Evolutionary conservation across 2,888 invertebrate species (phyloP), one percentile per base, ranked within the genome.

Genomic region (Amphipoea oculea): DNA sequence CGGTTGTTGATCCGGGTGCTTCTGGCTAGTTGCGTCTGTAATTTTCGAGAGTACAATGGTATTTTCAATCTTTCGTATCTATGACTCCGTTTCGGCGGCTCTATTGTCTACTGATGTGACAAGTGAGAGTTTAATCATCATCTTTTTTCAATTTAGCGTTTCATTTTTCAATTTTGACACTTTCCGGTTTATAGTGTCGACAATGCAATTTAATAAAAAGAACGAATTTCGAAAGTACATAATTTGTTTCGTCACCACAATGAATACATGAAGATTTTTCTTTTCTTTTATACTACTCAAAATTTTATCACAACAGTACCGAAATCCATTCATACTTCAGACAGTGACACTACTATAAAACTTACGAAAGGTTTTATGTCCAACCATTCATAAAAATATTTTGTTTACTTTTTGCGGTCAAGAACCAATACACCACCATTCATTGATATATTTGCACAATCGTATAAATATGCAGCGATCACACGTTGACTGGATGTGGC

Each of bases 1-100:
- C 95, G 95, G 95, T 94, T 95, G 94, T 94, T 95, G 95, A 92
- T 94, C 93, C 90, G 93, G 83, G 80, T 91, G 94, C 94, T 95
- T 93, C 95, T 95, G 94, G 91, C 90, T 89, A 88, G 90, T 90
- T 91, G 88, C 83, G 88, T 87, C 90, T 92, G 92, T 93, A 94
- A 94, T 94, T 95, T 94, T 80, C 45, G 87, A 91, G 88, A 87
- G 79, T 85, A 89, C 87, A 81, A 86, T 88, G 75, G 75, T 81
- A 65, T 83, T 85, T 88, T 80, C 83, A 73, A 80, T 84, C 57
- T 82, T 82, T 81, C 73, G 66, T 86, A 74, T 84, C 81, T 89
- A 60, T 76, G 79, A 76, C 75, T 70, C 36, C 29, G 68, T 79
- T 76, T 74, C 63, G 71, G 68, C 60, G 74, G 76, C 68, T 76